Evolutionary conservation across 2,888 invertebrate genomes (phyloP).

Genomic region (Tenthredo livida): DNA sequence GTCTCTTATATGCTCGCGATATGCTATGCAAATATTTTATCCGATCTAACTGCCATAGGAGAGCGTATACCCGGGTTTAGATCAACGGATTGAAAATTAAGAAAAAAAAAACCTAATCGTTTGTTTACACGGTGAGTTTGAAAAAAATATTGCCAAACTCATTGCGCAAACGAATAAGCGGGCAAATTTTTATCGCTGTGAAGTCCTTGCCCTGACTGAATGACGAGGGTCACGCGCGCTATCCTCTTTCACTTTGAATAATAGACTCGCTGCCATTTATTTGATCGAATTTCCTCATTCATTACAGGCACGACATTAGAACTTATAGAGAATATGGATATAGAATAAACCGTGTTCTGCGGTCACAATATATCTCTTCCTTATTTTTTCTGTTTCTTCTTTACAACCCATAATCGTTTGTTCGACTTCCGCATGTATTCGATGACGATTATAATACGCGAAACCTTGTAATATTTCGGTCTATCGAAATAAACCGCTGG

Average conservation of each 20-base stretch:
- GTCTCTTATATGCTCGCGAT: neutral
- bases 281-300: neutral
- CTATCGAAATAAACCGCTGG: neutral
- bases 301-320: neutral
- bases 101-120: too few relatives aligned
- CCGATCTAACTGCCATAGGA: neutral
- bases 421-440: neutral
- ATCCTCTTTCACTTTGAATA: conserved; percentile 33
- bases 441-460: neutral
- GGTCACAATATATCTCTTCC: neutral
- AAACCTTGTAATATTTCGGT: neutral
- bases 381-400: neutral
- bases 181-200: conserved; percentile 9
- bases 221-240: conserved; percentile 30
- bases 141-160: neutral
- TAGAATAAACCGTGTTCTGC: neutral
- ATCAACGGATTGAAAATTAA: neutral
- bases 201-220: conserved; percentile 23
- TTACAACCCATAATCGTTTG: neutral
- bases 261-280: neutral
- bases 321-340: neutral
- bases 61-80: neutral
- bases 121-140: neutral
- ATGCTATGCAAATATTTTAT: neutral
- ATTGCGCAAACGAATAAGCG: neutral